Base-by-base conservation (phyloP, 1,140 invertebrate species). In the Saxidomus purpurata region DNA sequence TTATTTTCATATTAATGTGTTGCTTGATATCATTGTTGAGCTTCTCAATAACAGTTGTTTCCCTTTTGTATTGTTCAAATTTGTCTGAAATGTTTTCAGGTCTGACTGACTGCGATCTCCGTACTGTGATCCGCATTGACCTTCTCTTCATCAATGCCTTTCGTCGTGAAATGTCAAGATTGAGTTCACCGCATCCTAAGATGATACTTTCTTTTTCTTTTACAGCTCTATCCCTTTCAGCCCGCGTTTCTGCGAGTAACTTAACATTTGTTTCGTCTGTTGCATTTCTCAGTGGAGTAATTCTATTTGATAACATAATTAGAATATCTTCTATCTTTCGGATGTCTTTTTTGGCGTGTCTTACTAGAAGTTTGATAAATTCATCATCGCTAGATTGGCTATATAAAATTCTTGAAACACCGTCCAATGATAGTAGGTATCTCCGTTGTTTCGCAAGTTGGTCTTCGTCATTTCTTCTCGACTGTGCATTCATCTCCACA, bases 1-100 rank as follows among this genome's bases (percentile, higher is more conserved):
- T 52, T 17, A 86, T 76, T 49, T 86, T 86, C 13, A 9, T 74
- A 36, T 76, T 76, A 9, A 86, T 76, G 0, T 74, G 19, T 25
- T 40, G 13, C 49, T 76, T 63, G 28, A 86, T 86, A 25, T 86
- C 69, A 31, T 34, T 36, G 15, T 25, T 86, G 0, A 76, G 19
- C 36, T 8, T n/a, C 19, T 86, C 67, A 36, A 76, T 25, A 4
- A 25, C 15, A 49, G 15, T 36, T 13, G 67, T n/a, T 76, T 47
- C 34, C 25, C 28, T 17, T 38, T 52, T 19, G 34, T 86, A 86
- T 67, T 67, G 3, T 3, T 55, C 43, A 61, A 11, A 19, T 25
- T 61, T 61, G 17, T 61, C 22, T 6, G 55, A 19, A 8, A n/a
- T 25, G 25, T 67, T 25, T 22, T 11, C 28, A 17, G 61, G 4